Base-by-base conservation (phyloP, 2,113 vertebrate species). In the Protobothrops mucrosquamatus region DNA sequence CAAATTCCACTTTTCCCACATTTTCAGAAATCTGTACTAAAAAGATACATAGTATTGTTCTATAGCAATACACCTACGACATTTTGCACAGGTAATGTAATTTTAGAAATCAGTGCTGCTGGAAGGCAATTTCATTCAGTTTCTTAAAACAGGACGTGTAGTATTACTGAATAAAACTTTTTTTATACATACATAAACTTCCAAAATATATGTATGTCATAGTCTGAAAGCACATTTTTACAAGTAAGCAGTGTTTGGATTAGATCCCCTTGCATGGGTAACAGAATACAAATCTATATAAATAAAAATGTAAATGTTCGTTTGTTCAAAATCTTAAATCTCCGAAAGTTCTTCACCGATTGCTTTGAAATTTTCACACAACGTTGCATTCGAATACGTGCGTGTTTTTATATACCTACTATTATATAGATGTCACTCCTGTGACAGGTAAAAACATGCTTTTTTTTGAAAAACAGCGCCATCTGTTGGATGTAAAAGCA, bases 1-100 rank as follows among this genome's bases (percentile, higher is more conserved):
- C 93, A 94, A 99, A 95, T 95, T 99, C 98, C 93, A 99, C 97
- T 97, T 99, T 99, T 61, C 99, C 99, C 93, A 99, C 96, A 52
- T 97, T 98, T 96, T 94, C 97, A 86, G 96, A 95, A 94, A 98
- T 96, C 89, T 97, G 97, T 54, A 99, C 99, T 99, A 94, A 96
- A 96, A 95, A 18, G 95, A 96, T 87, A 96, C 91, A 69, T 92
- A 94, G 92, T 96, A 89, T 0, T 87, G 87, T 54, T 51, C 52
- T 88, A 39, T 12, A 93, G 95, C 9, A 94, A 39, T 93, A 87
- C 90, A 91, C 10, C 54, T 22, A 92, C 69, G 57, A 26, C 18
- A 89, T 22, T 89, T 88, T 26, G 24, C 4, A 89, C 93, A 26
- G 94, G 46, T 90, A 43, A 93, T 1, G 64, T 0, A 15, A 85